Evolutionary conservation across 2,888 invertebrate species (phyloP).

Genomic region (Eupelmus urozonus): DNA sequence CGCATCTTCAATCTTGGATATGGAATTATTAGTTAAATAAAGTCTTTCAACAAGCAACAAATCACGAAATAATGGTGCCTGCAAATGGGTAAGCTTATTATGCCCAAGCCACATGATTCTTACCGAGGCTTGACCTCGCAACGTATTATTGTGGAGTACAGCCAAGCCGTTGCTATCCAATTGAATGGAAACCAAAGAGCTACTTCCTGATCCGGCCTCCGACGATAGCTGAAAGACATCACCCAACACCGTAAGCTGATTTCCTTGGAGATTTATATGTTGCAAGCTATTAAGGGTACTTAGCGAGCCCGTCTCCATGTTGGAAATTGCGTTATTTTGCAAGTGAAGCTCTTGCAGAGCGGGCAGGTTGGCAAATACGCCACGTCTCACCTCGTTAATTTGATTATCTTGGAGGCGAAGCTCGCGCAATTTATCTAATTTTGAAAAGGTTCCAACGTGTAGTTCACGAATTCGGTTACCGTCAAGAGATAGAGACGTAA

Average conservation of each 20-base stretch:
- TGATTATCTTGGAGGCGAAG: conserved; percentile 91
- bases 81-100: conserved; percentile 86
- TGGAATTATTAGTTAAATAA: conserved; percentile 90
- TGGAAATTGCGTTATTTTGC: conserved; percentile 89
- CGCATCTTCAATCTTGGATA: conserved; percentile 88
- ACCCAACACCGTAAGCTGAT: conserved; percentile 86
- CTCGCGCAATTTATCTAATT: conserved; percentile 86
- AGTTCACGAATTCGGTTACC: conserved; percentile 90
- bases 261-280: conserved; percentile 92
- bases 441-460: conserved; percentile 88
- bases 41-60: conserved; percentile 87
- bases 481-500: conserved; percentile 91
- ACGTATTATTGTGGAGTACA: conserved; percentile 87
- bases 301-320: conserved; percentile 90
- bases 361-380: conserved; percentile 89
- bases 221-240: conserved; percentile 87
- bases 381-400: conserved; percentile 85
- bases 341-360: conserved; percentile 90
- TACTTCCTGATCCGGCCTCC: conserved; percentile 65
- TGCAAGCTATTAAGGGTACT: conserved; percentile 87
- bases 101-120: conserved; percentile 94
- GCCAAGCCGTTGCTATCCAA: conserved; percentile 87
- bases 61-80: conserved; percentile 87
- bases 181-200: conserved; percentile 88
- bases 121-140: conserved; percentile 88